Evolutionary conservation across 2,888 invertebrate genomes (phyloP).

Genomic region (Drosophila limbata): DNA sequence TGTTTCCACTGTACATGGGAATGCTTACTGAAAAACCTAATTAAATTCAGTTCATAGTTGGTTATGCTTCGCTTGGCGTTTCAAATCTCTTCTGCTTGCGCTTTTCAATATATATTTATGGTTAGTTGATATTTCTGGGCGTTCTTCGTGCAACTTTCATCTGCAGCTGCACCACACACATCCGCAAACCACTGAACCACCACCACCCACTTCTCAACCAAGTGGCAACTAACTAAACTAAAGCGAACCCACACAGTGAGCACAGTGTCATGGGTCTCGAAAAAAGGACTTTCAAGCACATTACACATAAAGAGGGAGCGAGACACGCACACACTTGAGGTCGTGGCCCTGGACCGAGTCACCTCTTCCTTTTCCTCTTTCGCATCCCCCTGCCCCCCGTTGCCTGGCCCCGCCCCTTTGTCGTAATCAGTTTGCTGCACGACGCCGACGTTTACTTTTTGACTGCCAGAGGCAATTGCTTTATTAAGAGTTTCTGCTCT

Average conservation of each 20-base stretch:
- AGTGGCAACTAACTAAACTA: constrained; percentile 22
- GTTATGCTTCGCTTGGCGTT: constrained; percentile 68
- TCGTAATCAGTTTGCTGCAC: constrained; percentile 77
- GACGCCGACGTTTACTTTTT: constrained; percentile 81
- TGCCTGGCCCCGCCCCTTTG: constrained; percentile 1
- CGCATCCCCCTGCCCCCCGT: neutral
- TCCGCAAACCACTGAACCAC: constrained; percentile 5
- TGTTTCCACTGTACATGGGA: constrained; percentile 42
- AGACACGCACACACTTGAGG: constrained; percentile 52
- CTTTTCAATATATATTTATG: constrained; percentile 74
- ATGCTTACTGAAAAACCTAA: constrained; percentile 65
- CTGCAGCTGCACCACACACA: constrained; percentile 45
- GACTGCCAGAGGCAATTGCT: constrained; percentile 84
- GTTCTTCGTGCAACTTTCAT: constrained; percentile 45
- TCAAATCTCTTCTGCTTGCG: constrained; percentile 56
- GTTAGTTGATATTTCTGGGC: constrained; percentile 68
- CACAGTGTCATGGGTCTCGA: constrained; percentile 40
- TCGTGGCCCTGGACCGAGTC: constrained; percentile 65
- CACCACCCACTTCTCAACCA: constrained; percentile 1
- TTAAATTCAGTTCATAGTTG: constrained; percentile 78
- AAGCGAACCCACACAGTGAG: constrained; percentile 10
- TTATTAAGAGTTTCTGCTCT: constrained; percentile 85
- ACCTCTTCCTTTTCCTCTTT: constrained; percentile 6
- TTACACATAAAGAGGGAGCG: constrained; percentile 14
- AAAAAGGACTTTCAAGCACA: constrained; percentile 46